Evolutionary conservation across 2,888 invertebrate species (phyloP).

Genomic region (Apodemia zela): DNA sequence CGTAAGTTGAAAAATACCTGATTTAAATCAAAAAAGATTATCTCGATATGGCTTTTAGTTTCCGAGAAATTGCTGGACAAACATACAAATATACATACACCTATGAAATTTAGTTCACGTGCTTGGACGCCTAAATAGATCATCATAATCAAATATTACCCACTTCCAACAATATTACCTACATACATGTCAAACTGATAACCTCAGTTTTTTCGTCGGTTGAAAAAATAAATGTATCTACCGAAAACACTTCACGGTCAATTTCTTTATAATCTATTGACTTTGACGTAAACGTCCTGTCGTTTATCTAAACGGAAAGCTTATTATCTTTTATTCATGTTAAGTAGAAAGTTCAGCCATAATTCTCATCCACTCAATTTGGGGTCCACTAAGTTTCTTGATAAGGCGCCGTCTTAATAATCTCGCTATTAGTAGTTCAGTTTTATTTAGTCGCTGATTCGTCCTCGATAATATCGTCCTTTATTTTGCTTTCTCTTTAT

Average conservation of each 20-base stretch:
- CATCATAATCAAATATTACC: too few species aligned
- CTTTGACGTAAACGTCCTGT: conserved; percentile 46
- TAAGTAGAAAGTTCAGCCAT: conserved; percentile 68
- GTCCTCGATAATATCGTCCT: conserved; percentile 58
- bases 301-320: conserved; percentile 68
- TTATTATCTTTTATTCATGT: conserved; percentile 70
- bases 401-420: conserved; percentile 68
- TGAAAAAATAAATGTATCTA: too few species aligned
- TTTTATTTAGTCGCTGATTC: conserved; percentile 66
- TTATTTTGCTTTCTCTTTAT: conserved; percentile 47
- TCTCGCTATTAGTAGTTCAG: conserved; percentile 57
- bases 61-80: too few species aligned
- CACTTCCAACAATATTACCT: too few species aligned
- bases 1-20: too few species aligned
- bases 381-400: conserved; percentile 61
- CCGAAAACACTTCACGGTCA: conserved; percentile 46
- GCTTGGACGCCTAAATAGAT: too few species aligned
- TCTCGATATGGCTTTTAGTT: too few species aligned
- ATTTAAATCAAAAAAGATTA: too few species aligned
- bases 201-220: too few species aligned
- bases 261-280: conserved; percentile 13
- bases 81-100: too few species aligned
- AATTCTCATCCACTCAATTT: conserved; percentile 73
- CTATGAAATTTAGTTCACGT: too few species aligned
- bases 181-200: too few species aligned